Evolutionary conservation across 2,113 vertebrate genomes (phyloP).

Genomic region (Malurus alboscapulatus): DNA sequence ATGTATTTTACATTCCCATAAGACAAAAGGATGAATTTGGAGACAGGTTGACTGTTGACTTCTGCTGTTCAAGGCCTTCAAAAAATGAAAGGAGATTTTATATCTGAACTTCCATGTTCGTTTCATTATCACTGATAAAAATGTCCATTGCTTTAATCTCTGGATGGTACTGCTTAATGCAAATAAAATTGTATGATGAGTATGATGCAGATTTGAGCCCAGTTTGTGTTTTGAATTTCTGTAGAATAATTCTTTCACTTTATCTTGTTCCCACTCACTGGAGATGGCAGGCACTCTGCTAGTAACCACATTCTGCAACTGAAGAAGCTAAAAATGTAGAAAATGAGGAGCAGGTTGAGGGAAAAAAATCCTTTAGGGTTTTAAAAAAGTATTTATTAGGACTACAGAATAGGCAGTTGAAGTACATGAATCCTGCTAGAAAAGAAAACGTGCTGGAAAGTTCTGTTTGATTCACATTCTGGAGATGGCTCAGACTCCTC

Average conservation of each 20-base stretch:
- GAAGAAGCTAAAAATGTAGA: neutral
- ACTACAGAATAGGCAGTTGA: neutral
- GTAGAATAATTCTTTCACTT: neutral
- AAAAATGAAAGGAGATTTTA: neutral
- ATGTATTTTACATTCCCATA: neutral
- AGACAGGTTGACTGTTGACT: neutral
- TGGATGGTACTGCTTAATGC: neutral
- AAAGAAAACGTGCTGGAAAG: neutral
- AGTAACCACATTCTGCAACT: neutral
- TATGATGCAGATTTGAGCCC: neutral
- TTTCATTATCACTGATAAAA: neutral
- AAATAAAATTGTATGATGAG: neutral
- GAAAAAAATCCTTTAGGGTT: neutral
- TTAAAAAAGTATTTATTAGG: neutral
- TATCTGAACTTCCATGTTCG: neutral
- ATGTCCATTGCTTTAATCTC: neutral
- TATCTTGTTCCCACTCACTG: neutral
- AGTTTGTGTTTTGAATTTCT: neutral
- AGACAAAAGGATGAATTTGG: neutral
- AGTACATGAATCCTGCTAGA: neutral
- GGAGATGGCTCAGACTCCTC: neutral
- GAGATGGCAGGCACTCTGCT: neutral
- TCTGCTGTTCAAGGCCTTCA: neutral
- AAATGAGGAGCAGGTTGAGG: neutral
- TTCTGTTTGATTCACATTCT: neutral